Evolutionary conservation across 1,140 invertebrate genomes (phyloP).

Genomic region (Leptestheria dahalacensis): DNA sequence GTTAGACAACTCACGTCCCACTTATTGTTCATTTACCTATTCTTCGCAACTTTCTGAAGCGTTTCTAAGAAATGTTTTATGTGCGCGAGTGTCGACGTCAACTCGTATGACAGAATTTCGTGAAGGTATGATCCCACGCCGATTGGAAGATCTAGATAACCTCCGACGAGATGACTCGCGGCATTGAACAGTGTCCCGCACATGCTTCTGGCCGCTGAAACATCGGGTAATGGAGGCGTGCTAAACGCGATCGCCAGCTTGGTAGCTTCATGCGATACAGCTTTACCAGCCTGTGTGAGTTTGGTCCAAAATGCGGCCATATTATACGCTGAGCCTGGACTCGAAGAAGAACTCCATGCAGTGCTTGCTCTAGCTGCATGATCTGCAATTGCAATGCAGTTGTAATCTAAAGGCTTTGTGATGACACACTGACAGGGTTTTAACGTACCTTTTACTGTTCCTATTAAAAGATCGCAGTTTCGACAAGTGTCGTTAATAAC

Average conservation of each 20-base stretch:
- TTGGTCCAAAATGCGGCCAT: neutral
- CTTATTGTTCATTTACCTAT: neutral
- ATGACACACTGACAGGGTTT: too few species aligned
- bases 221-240: slow-evolving; percentile 5
- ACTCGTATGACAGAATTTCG: neutral
- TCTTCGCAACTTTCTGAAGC: neutral
- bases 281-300: neutral
- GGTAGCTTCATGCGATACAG: slow-evolving; percentile 4
- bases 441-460: too few species aligned
- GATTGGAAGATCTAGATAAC: neutral
- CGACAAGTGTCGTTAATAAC: too few species aligned
- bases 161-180: slow-evolving; percentile 3
- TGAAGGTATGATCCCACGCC: neutral
- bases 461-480: too few species aligned
- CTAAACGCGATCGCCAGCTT: neutral
- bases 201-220: neutral
- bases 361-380: too few species aligned
- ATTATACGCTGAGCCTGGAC: neutral
- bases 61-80: neutral
- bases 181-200: neutral
- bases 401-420: too few species aligned
- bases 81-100: neutral
- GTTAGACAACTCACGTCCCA: too few species aligned
- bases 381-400: too few species aligned
- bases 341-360: too few species aligned